Base-by-base conservation (phyloP, 2,113 vertebrate genomes). In the Aepyceros melampus region DNA sequence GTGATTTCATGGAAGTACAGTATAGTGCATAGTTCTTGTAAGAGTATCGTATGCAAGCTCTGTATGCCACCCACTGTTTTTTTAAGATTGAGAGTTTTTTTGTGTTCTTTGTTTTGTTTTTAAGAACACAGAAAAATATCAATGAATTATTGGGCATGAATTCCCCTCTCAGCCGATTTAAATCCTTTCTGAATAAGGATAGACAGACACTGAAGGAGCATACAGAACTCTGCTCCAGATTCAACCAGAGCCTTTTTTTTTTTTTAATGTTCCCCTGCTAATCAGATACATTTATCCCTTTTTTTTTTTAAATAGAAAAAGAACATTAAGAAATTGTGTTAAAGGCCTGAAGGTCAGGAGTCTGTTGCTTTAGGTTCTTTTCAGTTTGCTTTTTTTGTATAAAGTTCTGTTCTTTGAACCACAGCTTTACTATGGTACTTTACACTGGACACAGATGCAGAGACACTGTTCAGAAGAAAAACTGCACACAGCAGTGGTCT, bases 391-490 rank as follows among this genome's bases (percentile, higher is more conserved):
- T 98, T 94, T 97, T 97, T 99, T 98, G 98, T 99, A 98, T 99
- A 98, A 99, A 99, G 98, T 98, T 99, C 98, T 99, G 98, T 98
- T 99, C 98, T 99, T 98, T 98, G 98, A 99, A 99, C 99, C 98
- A 98, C 99, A 99, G 99, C 99, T 99, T 99, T 99, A 99, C 99
- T 99, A 99, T 99, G 99, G 99, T 99, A 99, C 99, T 99, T 99
- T 99, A 99, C 99, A 99, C 99, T 99, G 99, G 99, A 99, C 99
- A 99, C 98, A 98, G 99, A 99, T 98, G 98, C 98, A 99, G 98
- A 99, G 99, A 99, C 99, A 99, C 99, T 99, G 99, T 99, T 98
- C 97, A 98, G 98, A 98, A 98, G 98, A 98, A 98, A 98, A 98
- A 98, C 97, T 98, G 97, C 97, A 98, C 98, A 98, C 98, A 98